Base-by-base conservation (phyloP, 2,797 vertebrate genomes). In the Micrastur ruficollis region DNA sequence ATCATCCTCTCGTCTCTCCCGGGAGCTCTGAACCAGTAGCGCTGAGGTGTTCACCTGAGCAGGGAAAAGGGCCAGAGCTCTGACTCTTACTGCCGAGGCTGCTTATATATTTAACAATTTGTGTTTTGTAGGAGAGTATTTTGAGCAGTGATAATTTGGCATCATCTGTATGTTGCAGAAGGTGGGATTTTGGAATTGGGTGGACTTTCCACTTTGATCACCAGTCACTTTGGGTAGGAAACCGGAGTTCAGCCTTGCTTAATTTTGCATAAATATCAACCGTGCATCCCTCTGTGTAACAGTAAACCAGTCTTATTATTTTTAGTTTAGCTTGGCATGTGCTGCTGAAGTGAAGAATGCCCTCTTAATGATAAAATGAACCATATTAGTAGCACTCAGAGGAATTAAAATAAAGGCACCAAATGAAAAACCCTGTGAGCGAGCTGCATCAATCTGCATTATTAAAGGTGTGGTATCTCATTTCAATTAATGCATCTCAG, bases 401-500 rank as follows among this genome's bases (percentile, higher is more conserved):
- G 90, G 92, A 95, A 50, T 72, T 74, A 93, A 95, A 94, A 65
- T 95, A 95, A 80, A 92, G 91, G 31, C 72, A 90, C 25, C 8
- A 15, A 74, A 75, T 83, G 46, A 91, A 94, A 72, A 95, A 66
- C 34, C 26, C 50, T 68, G 49, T 56, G 72, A 90, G 89, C 47
- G n/a, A 26, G 65, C 79, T 78, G 14, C 53, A 79, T 86, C 49
- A 29, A 6, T 76, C 94, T 98, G 91, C 98, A 98, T 98, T 98
- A 98, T 98, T 98, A 96, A 98, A 98, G 90, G 27, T 38, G 81
- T 59, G 47, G 89, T 98, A 94, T 98, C 97, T 90, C 63, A 92
- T 98, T 98, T 98, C 98, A 96, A 6, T 95, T 91, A 90, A 34
- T 16, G 53, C 38, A 13, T 97, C 97, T 98, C 50, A 23, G 50